Base-by-base conservation (phyloP, 2,113 vertebrate species). In the Artemisiospiza belli region DNA sequence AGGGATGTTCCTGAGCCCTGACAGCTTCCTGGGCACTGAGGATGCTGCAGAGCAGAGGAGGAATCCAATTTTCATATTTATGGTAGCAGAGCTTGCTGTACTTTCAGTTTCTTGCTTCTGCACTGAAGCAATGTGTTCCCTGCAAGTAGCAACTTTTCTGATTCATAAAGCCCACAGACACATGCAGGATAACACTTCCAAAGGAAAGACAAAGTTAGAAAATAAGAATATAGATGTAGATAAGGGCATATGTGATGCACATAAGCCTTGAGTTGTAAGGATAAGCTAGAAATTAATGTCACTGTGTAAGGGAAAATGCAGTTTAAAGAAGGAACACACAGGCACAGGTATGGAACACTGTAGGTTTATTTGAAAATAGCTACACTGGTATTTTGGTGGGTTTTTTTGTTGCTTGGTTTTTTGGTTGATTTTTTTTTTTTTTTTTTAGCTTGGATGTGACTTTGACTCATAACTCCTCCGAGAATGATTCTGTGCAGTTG, bases 391-490 rank as follows among this genome's bases (percentile, higher is more conserved):
- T 14, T 64, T 63, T 23, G 31, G 13, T 20, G 20, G 20, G 19
- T 4, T 10, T 10, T 52, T 54, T 67, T 24, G 7, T 18, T 52
- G 15, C 23, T 47, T 47, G 22, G 46, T 46, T 46, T 44, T 44
- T 47, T 15, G 22, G 5, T 47, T 39, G 37, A 37, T 23, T 23
- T 7, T 16, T 33, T 19, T 10, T 27, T 30, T 43, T 43, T 39
- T 22, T 17, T 18, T 20, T 1, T 39, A 33, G 21, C 77, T 75
- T 74, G 39, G 22, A 62, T n/a, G n/a, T 87, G 46, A 76, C 84
- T 92, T 94, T 83, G 62, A 83, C 57, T 93, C 79, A 18, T 68
- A 67, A 80, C 37, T 94, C 25, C 28, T 88, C 90, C 79, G 90
- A 86, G 64, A 94, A 90, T 68, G 16, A 90, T 67, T 30, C 66